phyloP scores from a whole-genome alignment of 2,888 invertebrate genomes.

The Harpagoxenus sublaevis region DNA sequence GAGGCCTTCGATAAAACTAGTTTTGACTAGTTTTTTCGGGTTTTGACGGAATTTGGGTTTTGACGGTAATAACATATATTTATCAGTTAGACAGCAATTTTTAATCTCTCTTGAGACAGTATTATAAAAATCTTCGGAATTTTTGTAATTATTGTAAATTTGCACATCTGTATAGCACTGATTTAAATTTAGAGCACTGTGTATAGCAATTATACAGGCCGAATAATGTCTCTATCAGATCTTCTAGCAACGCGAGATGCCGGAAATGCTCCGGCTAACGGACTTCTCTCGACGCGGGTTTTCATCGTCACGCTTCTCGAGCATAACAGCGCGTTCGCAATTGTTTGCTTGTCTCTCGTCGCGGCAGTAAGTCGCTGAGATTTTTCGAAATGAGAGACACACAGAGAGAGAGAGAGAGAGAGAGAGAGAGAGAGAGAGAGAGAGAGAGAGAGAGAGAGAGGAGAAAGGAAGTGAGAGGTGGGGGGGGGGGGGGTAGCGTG shows the following conservation, averaged over 20 bases:
- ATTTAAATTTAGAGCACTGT: background rate
- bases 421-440: too few relatives aligned
- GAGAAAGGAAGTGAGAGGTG: too few relatives aligned
- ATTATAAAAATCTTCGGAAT: background rate
- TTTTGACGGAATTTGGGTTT: too few relatives aligned
- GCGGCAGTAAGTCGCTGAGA: background rate
- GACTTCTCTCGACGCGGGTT: constrained; percentile 1
- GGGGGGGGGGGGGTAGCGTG: background rate
- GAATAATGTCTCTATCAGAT: background rate
- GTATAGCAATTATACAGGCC: background rate
- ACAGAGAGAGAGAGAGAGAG: background rate
- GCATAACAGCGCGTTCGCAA: constrained; percentile 32
- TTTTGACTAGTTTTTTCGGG: too few relatives aligned
- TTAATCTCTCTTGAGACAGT: background rate
- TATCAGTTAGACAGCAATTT: background rate
- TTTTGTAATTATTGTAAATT: background rate
- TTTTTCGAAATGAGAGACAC: constrained; percentile 7
- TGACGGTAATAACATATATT: too few relatives aligned
- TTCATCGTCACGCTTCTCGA: constrained; percentile 20
- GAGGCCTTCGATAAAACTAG: too few relatives aligned
- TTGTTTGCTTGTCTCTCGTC: constrained; percentile 36
- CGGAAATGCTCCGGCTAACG: background rate
- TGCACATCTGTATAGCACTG: background rate
- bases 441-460: too few relatives aligned
- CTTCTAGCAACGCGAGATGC: background rate